Conservation (phyloP, 2,797 vertebrate genomes). For the Crax fasciolata region DNA sequence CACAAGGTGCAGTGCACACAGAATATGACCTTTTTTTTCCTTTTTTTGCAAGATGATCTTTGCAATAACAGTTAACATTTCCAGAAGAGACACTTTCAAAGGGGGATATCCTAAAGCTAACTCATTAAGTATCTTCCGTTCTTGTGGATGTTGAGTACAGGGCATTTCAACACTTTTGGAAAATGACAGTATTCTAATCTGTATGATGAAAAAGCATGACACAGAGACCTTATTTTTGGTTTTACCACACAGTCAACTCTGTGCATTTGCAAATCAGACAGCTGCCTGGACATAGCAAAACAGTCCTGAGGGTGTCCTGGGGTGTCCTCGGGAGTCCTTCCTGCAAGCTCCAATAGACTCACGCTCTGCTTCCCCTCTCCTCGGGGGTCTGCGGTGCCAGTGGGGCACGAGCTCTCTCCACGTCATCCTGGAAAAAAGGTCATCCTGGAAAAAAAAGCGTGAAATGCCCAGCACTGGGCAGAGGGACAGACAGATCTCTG, state of each 20-base stretch:
- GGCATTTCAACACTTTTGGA: neutral
- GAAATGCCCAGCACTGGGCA: neutral
- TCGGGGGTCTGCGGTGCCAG: neutral
- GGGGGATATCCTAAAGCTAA: neutral
- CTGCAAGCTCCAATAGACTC: neutral
- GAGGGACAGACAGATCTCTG: neutral
- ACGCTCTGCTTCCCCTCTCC: neutral
- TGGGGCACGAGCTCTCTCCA: neutral
- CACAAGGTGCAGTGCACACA: neutral
- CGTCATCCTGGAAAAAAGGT: neutral
- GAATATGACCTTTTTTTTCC: neutral
- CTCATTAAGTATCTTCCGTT: neutral
- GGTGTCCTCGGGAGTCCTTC: neutral
- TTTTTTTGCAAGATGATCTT: neutral
- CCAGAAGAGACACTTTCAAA: neutral
- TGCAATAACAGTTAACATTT: neutral
- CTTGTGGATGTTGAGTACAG: neutral
- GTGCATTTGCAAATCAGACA: neutral
- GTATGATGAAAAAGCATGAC: neutral
- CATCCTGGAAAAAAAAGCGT: neutral
- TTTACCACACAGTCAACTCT: rapidly evolving
- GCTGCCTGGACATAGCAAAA: neutral
- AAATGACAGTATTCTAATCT: neutral
- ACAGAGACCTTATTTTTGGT: neutral
- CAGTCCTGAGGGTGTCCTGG: neutral